Conservation (phyloP, 2,888 invertebrate species). For the Polyommatus iphigenia region DNA sequence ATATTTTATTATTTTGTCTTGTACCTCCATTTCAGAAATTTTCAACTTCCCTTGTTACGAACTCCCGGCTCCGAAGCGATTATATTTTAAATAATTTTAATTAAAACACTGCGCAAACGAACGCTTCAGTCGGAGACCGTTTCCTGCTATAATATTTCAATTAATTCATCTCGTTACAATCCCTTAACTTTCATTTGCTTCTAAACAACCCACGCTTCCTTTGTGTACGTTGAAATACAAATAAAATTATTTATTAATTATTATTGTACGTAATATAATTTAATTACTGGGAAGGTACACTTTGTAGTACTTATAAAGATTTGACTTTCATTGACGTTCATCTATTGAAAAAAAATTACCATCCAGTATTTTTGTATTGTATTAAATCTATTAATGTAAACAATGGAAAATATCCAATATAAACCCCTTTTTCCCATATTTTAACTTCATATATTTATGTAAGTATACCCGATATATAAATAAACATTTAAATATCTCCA, state of each 20-base stretch:
- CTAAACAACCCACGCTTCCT: slow-evolving; percentile 1
- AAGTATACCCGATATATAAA: neutral
- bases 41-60: slow-evolving; percentile 75
- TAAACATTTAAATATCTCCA: neutral
- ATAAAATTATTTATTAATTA: neutral
- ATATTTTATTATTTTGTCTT: slow-evolving; percentile 81
- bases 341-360: neutral
- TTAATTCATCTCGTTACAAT: slow-evolving; percentile 35
- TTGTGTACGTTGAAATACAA: neutral
- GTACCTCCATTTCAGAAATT: slow-evolving; percentile 70
- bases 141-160: slow-evolving; percentile 40
- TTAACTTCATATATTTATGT: too few relatives aligned
- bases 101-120: slow-evolving; percentile 77
- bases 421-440: too few relatives aligned
- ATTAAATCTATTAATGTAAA: too few relatives aligned
- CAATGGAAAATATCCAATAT: too few relatives aligned
- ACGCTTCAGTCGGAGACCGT: slow-evolving; percentile 52
- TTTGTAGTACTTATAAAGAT: too few relatives aligned
- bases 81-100: slow-evolving; percentile 80
- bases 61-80: slow-evolving; percentile 75
- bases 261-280: neutral
- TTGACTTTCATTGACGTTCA: too few relatives aligned
- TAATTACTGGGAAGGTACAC: neutral
- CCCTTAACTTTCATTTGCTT: slow-evolving; percentile 17
- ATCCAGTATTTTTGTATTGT: neutral